Evolutionary conservation across 1,140 invertebrate species (phyloP).

Genomic region (Whitmania pigra): DNA sequence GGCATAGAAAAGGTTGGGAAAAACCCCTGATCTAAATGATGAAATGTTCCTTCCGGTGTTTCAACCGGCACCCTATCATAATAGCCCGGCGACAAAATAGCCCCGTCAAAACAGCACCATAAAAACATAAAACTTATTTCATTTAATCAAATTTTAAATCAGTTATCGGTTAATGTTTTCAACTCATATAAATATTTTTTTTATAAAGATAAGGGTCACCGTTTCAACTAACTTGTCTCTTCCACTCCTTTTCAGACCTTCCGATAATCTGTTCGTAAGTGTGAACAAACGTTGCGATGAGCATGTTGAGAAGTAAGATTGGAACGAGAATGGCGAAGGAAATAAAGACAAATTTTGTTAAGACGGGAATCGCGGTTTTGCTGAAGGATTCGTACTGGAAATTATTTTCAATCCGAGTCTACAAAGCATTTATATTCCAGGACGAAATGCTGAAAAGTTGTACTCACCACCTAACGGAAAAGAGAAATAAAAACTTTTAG

Average conservation of each 20-base stretch:
- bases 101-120: no score
- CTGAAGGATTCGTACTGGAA: slow-evolving; percentile 79
- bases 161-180: no score
- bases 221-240: slow-evolving; percentile 67
- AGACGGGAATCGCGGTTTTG: slow-evolving; percentile 71
- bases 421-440: slow-evolving; percentile 21
- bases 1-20: no score
- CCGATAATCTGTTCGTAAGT: slow-evolving; percentile 65
- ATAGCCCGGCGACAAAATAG: no score
- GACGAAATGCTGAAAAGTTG: background rate
- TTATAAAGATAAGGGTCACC: no score
- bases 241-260: slow-evolving; percentile 95
- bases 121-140: no score
- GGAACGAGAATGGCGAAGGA: slow-evolving; percentile 95
- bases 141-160: no score
- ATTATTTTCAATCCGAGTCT: slow-evolving; percentile 29
- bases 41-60: no score
- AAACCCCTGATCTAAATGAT: no score
- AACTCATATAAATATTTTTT: no score
- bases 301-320: slow-evolving; percentile 57
- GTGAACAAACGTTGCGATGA: slow-evolving; percentile 50
- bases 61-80: no score
- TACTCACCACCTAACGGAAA: no score
- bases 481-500: slow-evolving; percentile 1
- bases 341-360: slow-evolving; percentile 85